Conservation (phyloP, 2,888 invertebrate genomes). For the Nesidiocoris tenuis region DNA sequence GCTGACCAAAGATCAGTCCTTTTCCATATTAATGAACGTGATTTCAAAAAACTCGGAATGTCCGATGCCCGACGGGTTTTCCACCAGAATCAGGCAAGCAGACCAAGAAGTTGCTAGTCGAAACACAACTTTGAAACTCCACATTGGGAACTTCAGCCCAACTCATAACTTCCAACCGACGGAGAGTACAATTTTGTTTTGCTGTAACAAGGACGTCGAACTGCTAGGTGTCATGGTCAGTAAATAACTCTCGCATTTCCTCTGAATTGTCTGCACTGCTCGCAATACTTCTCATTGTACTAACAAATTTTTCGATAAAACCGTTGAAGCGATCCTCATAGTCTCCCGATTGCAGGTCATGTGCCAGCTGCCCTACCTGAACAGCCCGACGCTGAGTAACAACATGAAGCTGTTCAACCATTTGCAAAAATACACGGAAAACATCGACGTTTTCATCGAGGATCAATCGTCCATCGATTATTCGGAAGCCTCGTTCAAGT, state of each 20-base stretch:
- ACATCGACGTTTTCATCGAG: slow-evolving; percentile 31
- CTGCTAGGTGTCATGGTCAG: slow-evolving; percentile 42
- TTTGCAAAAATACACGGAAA: slow-evolving; percentile 34
- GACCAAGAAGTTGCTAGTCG: slow-evolving; percentile 20
- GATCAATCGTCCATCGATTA: slow-evolving; percentile 16
- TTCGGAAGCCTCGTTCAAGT: slow-evolving; percentile 27
- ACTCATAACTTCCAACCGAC: slow-evolving; percentile 35
- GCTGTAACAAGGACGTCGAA: slow-evolving; percentile 41
- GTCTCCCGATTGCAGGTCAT: slow-evolving; percentile 33
- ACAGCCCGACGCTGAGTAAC: slow-evolving; percentile 16
- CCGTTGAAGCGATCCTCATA: too few species aligned
- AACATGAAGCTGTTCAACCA: slow-evolving; percentile 24
- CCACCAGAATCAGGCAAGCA: slow-evolving; percentile 51
- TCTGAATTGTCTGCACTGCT: not conserved
- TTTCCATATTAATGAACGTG: slow-evolving; percentile 79
- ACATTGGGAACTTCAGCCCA: slow-evolving; percentile 25
- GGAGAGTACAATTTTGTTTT: slow-evolving; percentile 30
- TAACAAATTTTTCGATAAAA: too few species aligned
- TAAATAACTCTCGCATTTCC: not conserved
- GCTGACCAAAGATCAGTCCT: slow-evolving; percentile 73
- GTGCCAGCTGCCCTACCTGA: slow-evolving; percentile 33
- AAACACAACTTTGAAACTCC: slow-evolving; percentile 24
- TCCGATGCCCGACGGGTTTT: slow-evolving; percentile 74
- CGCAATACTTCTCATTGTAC: too few species aligned
- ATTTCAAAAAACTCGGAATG: slow-evolving; percentile 68